A percentile compares a stretch with the other conserved stretches of the same genome.
Conservation (phyloP, 1,140 invertebrate species). For the Orchesella cincta region DNA sequence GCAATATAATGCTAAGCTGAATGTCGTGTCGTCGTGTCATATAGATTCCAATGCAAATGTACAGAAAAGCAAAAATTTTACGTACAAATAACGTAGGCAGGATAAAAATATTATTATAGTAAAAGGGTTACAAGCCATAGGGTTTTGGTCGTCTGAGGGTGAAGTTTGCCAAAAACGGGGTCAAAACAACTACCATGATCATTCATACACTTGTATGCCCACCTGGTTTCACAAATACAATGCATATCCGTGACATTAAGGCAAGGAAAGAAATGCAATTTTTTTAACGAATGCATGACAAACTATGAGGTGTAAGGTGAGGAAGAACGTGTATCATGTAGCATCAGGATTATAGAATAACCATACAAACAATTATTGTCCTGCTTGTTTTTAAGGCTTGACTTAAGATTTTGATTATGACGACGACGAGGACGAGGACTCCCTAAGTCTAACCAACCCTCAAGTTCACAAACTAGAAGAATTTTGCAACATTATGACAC, state of each 20-base stretch:
- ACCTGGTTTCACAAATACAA: neutral
- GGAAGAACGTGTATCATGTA: neutral
- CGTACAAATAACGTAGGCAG: neutral
- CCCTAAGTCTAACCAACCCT: no score
- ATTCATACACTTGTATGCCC: neutral
- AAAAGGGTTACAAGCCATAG: neutral
- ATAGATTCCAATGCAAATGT: neutral
- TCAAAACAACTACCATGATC: neutral
- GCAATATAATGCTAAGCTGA: neutral
- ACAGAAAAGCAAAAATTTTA: neutral
- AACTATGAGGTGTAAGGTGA: neutral
- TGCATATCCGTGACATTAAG: neutral
- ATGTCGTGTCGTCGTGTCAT: neutral
- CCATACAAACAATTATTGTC: no score
- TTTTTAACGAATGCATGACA: neutral
- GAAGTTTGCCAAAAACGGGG: neutral
- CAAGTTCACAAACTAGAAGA: no score
- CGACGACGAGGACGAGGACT: neutral
- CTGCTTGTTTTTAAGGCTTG: no score
- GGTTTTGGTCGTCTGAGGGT: neutral
- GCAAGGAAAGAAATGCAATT: neutral
- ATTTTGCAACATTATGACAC: no score
- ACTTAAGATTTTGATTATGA: no score
- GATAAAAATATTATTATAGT: neutral
- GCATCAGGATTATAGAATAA: no score